phyloP scores from a whole-genome alignment of 2,888 invertebrate species.

The Camponotus fellah region DNA sequence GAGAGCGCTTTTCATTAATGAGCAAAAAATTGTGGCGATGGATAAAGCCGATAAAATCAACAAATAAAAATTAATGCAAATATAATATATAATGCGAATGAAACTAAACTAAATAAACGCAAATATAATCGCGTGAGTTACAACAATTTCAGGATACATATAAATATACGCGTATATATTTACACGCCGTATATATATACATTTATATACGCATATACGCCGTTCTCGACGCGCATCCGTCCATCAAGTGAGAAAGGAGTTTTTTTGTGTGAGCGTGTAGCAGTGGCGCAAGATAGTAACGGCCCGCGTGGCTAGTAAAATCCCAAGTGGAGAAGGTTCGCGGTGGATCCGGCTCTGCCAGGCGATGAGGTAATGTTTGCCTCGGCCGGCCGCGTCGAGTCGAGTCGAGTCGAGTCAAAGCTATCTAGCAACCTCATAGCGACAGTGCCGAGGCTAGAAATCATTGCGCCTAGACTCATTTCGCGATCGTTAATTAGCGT shows the following conservation, averaged over 20 bases:
- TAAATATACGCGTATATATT: background rate
- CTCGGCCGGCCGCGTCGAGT: conserved; percentile 43
- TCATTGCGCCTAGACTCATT: background rate
- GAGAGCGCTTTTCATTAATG: conserved; percentile 28
- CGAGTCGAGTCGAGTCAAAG: conserved; percentile 42
- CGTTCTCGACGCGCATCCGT: background rate
- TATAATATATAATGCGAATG: background rate
- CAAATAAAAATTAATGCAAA: background rate
- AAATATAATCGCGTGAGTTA: background rate
- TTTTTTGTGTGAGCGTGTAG: conserved; percentile 37
- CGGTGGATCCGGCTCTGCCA: conserved; percentile 75
- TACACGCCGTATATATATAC: no score
- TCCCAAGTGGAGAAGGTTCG: conserved; percentile 76
- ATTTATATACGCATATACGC: background rate
- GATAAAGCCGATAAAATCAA: conserved; percentile 26
- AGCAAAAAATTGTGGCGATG: conserved; percentile 24
- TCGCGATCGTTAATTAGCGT: background rate
- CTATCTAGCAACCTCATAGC: conserved; percentile 61
- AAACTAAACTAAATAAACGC: background rate
- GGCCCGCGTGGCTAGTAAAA: conserved; percentile 56
- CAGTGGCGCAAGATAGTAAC: conserved; percentile 43
- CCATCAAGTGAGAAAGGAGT: conserved; percentile 27
- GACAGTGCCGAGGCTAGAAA: conserved; percentile 26
- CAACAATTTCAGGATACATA: background rate
- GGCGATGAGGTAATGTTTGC: conserved; percentile 77